A percentile compares a stretch with the other conserved stretches of the same genome.
Conservation (phyloP, 1,140 invertebrate species). For the Magallana angulata region DNA sequence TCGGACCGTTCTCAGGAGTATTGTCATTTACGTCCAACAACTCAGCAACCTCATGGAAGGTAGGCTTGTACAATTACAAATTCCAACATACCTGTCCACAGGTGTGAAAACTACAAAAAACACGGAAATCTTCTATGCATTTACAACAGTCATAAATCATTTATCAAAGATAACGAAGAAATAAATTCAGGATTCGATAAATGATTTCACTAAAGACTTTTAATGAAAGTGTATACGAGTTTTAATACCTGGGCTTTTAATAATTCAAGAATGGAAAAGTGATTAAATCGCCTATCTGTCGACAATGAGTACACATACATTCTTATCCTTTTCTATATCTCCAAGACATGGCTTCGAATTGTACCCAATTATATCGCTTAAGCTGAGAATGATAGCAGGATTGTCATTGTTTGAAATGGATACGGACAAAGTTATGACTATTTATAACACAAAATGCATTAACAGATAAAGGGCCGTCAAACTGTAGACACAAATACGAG, state of each 20-base stretch:
- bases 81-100: not conserved
- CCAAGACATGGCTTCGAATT: not conserved
- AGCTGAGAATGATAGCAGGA: conserved; percentile 18
- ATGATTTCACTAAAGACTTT: conserved; percentile 9
- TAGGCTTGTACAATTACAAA: not conserved
- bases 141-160: conserved; percentile 1
- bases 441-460: conserved; percentile 37
- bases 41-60: conserved; percentile 31
- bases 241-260: conserved; percentile 18
- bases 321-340: conserved; percentile 7
- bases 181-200: not conserved
- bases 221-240: conserved; percentile 28
- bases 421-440: conserved; percentile 34
- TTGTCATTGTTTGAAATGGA: conserved; percentile 36
- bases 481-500: conserved; percentile 8
- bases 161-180: not conserved
- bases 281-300: conserved; percentile 19
- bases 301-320: not conserved
- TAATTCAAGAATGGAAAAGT: conserved; percentile 5
- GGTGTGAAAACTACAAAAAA: not conserved
- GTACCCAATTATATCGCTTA: conserved; percentile 28
- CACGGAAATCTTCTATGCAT: not conserved
- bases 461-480: conserved; percentile 26
- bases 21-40: not conserved
- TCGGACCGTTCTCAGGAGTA: conserved; percentile 41